phyloP scores from a whole-genome alignment of 2,797 vertebrate species.

The Cygnus olor region DNA sequence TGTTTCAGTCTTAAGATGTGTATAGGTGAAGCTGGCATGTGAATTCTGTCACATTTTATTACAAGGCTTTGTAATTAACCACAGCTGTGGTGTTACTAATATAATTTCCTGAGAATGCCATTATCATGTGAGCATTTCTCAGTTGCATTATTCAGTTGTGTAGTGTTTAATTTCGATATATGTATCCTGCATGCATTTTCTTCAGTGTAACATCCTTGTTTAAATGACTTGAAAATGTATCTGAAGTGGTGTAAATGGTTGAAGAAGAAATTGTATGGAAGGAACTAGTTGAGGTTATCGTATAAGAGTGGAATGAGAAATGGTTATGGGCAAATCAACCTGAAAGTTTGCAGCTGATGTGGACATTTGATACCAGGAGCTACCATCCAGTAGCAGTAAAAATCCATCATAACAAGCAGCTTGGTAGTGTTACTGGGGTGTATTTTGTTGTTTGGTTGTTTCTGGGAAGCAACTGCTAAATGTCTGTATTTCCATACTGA shows the following conservation, averaged over 20 bases:
- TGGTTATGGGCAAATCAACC: not conserved
- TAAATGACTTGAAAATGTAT: not conserved
- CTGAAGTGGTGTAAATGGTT: not conserved
- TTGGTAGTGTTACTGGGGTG: not conserved
- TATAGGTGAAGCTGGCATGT: not conserved
- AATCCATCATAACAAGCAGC: not conserved
- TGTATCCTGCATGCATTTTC: not conserved
- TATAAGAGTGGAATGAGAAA: not conserved
- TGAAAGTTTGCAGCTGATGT: not conserved
- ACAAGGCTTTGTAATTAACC: not conserved
- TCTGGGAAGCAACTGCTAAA: not conserved
- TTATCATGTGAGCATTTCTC: not conserved
- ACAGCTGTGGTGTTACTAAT: not conserved
- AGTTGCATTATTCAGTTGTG: not conserved
- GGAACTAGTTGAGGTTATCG: not conserved
- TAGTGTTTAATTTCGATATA: not conserved
- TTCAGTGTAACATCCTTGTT: not conserved
- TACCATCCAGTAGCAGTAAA: not conserved
- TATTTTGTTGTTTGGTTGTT: not conserved
- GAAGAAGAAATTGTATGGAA: not conserved
- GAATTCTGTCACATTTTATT: not conserved
- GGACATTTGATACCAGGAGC: not conserved
- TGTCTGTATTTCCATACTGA: not conserved
- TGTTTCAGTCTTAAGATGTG: not conserved
- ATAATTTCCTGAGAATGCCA: not conserved